Conservation (phyloP, 2,888 invertebrate species). For the Encarsia formosa region DNA sequence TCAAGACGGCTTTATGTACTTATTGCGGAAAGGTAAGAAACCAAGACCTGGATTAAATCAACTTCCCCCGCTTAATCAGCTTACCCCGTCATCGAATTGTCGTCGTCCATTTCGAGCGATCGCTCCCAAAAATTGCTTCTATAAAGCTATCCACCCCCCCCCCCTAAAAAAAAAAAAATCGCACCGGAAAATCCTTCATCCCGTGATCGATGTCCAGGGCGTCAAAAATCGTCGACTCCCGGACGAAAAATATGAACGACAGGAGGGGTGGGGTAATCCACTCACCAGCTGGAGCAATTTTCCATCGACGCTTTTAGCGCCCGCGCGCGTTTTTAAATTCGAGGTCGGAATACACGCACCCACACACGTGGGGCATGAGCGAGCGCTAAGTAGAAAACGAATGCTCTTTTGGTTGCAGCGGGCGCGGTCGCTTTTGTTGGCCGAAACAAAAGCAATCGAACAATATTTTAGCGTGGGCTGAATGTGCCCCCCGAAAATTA, state of each 20-base stretch:
- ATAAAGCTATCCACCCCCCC: background rate
- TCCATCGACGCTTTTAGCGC: conserved; percentile 26
- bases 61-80: no score
- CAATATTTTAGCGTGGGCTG: conserved; percentile 2
- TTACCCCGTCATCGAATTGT: background rate
- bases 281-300: conserved; percentile 29
- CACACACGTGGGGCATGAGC: background rate
- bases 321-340: conserved; percentile 24
- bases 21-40: no score
- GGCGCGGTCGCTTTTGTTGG: conserved; percentile 22
- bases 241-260: background rate
- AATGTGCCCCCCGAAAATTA: background rate
- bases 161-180: background rate
- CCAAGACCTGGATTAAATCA: no score
- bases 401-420: background rate
- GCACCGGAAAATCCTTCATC: conserved; percentile 9
- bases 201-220: conserved; percentile 7
- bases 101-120: background rate
- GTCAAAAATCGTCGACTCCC: background rate
- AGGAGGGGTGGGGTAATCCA: conserved; percentile 22
- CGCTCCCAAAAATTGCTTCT: conserved; percentile 1
- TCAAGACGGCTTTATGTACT: no score
- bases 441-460: conserved; percentile 23
- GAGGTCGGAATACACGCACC: conserved; percentile 16
- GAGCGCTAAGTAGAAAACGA: conserved; percentile 19